Conservation (phyloP, 2,888 invertebrate genomes). For the Oasisia sp. region DNA sequence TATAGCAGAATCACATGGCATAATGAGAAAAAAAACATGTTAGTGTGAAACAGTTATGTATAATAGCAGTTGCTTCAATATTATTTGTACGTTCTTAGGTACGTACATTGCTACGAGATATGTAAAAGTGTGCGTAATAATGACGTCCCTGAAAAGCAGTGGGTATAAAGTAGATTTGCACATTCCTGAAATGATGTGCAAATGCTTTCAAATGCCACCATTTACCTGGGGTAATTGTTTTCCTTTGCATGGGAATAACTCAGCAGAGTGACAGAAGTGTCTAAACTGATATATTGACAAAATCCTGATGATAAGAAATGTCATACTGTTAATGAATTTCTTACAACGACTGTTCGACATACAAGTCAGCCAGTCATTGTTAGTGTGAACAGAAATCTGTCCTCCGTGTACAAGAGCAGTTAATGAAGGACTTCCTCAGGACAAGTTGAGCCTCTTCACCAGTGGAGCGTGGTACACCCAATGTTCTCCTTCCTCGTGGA, state of each 20-base stretch:
- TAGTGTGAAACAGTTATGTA: neutral
- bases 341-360: neutral
- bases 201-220: neutral
- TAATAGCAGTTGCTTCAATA: neutral
- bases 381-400: neutral
- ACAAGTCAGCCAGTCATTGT: neutral
- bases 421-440: neutral
- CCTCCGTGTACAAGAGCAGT: neutral
- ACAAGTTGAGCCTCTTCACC: conserved; percentile 52
- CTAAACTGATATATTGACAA: neutral
- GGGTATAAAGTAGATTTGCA: neutral
- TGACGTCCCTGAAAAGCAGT: neutral
- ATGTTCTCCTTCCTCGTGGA: conserved; percentile 77
- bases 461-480: conserved; percentile 69
- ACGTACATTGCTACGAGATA: neutral
- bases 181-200: neutral
- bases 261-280: neutral
- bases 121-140: neutral
- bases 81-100: neutral
- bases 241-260: neutral
- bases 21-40: neutral
- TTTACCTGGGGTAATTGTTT: neutral
- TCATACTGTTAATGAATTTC: neutral
- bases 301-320: neutral
- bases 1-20: neutral